These are phyloP conservation scores for Neofelis nebulosa DNA, from an alignment of 2,113 vertebrate species.

Conservation along the genomic window DNA sequence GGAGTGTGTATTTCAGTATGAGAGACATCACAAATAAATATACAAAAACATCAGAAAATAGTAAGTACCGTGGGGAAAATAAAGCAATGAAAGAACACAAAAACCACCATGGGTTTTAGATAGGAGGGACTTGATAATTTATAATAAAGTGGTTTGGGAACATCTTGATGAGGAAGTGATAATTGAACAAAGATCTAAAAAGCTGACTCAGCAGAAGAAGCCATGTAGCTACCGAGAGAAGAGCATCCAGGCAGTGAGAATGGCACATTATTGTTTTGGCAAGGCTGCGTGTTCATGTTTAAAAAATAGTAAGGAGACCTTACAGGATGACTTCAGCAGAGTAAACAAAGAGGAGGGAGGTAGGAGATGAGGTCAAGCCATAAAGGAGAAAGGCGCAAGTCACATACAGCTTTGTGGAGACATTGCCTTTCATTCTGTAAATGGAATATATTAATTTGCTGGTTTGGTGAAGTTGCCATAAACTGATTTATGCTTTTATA, in stretches of 20 bases:
- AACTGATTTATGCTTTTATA: neutral
- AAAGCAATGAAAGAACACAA: neutral
- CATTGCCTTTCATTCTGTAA: neutral
- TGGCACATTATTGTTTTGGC: too few species aligned
- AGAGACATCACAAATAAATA: neutral
- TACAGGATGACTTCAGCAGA: neutral
- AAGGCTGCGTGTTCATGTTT: too few species aligned
- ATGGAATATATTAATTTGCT: neutral
- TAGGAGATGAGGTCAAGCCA: neutral
- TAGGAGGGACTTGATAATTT: neutral
- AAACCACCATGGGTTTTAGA: neutral
- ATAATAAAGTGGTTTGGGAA: neutral
- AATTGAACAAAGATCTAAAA: neutral
- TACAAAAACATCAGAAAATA: neutral
- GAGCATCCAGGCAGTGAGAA: neutral
- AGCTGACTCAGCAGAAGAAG: neutral
- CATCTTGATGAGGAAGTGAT: neutral
- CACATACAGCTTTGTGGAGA: too few species aligned
- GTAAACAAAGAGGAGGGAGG: neutral
- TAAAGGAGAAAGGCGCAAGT: neutral
- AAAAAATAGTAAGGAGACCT: neutral
- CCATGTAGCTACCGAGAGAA: too few species aligned
- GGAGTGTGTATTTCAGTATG: neutral
- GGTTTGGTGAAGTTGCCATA: neutral
- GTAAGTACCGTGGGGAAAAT: neutral